phyloP scores from a whole-genome alignment of 2,113 vertebrate genomes.

The Grantiella picta region DNA sequence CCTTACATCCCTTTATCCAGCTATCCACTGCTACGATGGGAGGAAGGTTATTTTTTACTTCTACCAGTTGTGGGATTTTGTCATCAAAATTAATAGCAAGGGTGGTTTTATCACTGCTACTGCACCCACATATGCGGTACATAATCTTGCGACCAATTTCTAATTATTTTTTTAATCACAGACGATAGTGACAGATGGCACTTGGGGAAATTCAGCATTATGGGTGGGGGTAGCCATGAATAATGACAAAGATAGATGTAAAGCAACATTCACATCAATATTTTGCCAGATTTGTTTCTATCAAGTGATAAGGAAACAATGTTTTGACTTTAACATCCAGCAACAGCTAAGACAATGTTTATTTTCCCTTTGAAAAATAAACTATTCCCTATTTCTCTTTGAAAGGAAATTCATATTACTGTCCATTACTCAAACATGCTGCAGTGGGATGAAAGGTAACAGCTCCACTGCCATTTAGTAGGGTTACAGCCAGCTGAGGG shows the following conservation, averaged over 20 bases:
- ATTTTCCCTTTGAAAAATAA: neutral
- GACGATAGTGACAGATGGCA: constrained; percentile 45
- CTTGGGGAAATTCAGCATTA: constrained; percentile 1
- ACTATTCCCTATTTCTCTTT: too few species aligned
- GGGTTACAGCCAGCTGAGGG: neutral
- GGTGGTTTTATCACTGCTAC: neutral
- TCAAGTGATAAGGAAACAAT: constrained; percentile 5
- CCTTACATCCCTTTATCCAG: neutral
- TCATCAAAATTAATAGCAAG: neutral
- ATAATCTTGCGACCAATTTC: constrained; percentile 5
- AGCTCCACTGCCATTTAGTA: neutral
- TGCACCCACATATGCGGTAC: neutral
- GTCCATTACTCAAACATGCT: neutral
- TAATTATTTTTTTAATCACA: constrained; percentile 14
- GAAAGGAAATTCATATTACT: neutral
- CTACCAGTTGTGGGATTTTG: neutral
- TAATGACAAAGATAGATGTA: constrained; percentile 27
- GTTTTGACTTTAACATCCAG: constrained; percentile 39
- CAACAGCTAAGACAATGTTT: constrained; percentile 26
- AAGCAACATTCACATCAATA: constrained; percentile 40
- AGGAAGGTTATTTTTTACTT: neutral
- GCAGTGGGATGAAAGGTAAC: neutral
- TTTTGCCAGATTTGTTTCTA: constrained; percentile 45
- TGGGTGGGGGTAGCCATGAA: neutral
- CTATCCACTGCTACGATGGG: neutral